These are phyloP conservation scores for Papilio aristodemus DNA, from an alignment of 1,140 invertebrate species.

Conservation along the genomic window DNA sequence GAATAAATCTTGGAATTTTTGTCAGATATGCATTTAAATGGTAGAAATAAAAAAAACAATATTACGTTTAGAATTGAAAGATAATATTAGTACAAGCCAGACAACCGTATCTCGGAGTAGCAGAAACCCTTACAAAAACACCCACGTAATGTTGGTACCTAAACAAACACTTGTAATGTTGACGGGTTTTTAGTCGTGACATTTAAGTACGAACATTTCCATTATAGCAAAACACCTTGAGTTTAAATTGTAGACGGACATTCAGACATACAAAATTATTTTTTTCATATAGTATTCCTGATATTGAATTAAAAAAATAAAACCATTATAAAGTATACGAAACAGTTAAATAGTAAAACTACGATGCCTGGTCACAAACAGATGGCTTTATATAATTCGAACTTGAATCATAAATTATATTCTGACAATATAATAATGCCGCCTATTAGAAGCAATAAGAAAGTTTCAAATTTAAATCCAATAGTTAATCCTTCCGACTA, in stretches of 20 bases:
- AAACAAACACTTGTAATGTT: slow-evolving; percentile 15
- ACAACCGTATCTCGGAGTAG: background rate
- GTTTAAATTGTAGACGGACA: no score
- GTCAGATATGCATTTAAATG: background rate
- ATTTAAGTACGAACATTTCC: background rate
- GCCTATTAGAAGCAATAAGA: background rate
- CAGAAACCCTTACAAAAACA: slow-evolving; percentile 5
- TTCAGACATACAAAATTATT: no score
- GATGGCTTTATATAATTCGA: no score
- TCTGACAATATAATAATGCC: slow-evolving; percentile 11
- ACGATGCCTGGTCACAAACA: no score
- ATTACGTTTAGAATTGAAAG: slow-evolving; percentile 1
- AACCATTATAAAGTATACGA: no score
- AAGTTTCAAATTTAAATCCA: background rate
- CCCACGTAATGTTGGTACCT: background rate
- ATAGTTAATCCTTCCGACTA: slow-evolving; percentile 14
- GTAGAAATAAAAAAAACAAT: background rate
- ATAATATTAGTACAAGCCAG: background rate
- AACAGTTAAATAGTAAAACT: no score
- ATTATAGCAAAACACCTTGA: background rate
- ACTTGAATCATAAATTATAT: background rate
- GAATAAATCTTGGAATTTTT: no score
- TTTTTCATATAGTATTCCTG: no score
- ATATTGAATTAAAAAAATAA: no score
- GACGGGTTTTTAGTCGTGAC: slow-evolving; percentile 6